Percentiles rank a stretch among this genome's conserved stretches.
phyloP scores from a whole-genome alignment of 2,113 vertebrate species.

The Periophthalmus modestus region DNA sequence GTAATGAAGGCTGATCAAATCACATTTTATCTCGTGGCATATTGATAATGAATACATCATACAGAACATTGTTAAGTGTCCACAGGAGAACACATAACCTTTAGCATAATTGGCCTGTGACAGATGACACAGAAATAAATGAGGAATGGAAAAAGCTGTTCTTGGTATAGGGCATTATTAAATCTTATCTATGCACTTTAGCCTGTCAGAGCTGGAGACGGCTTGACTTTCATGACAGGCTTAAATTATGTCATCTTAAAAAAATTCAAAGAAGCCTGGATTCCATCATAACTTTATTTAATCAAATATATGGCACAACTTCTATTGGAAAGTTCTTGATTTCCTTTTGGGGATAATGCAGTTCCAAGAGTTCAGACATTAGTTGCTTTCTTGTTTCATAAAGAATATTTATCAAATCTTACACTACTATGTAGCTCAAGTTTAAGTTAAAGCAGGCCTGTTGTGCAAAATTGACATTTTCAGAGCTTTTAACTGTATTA shows the following conservation, averaged over 20 bases:
- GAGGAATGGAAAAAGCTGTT: background rate
- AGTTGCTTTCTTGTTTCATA: background rate
- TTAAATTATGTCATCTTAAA: background rate
- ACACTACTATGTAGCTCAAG: background rate
- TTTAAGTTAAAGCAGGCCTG: too few species aligned
- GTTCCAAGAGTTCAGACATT: background rate
- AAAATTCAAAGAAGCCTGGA: background rate
- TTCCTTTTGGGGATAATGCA: background rate
- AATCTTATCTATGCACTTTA: background rate
- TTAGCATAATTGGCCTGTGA: background rate
- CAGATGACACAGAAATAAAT: background rate
- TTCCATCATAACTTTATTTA: background rate
- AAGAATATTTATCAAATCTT: background rate
- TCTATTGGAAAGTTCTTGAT: background rate
- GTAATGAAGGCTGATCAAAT: conserved; percentile 2
- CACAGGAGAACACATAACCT: background rate
- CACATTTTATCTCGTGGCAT: background rate
- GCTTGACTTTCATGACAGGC: background rate
- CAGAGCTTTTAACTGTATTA: too few species aligned
- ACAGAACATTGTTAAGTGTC: background rate
- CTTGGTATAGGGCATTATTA: background rate
- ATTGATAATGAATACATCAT: too few species aligned
- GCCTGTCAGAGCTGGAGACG: background rate
- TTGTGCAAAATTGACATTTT: too few species aligned
- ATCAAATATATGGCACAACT: conserved; percentile 1